Conservation (phyloP, 2,113 vertebrate genomes). For the Hyperoodon ampullatus region DNA sequence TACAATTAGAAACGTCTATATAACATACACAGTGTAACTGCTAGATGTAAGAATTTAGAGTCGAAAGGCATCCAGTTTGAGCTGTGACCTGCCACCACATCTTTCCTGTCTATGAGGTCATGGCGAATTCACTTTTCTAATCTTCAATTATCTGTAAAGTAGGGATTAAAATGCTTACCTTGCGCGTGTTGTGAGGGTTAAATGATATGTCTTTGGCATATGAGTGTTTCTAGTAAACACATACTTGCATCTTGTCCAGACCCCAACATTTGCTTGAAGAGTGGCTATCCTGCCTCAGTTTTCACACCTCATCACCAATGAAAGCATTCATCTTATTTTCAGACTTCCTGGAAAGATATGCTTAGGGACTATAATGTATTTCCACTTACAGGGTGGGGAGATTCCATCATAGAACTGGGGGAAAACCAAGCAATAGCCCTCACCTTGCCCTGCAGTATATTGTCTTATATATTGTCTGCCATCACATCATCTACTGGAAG, state of each 20-base stretch:
- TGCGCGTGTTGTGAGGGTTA: neutral
- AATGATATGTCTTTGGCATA: neutral
- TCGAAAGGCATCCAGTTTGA: neutral
- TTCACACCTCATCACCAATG: neutral
- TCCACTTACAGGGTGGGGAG: neutral
- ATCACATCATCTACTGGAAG: constrained; percentile 65
- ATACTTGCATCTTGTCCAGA: neutral
- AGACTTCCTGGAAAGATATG: neutral
- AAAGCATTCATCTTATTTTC: neutral
- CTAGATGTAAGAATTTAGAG: neutral
- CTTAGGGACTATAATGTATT: neutral
- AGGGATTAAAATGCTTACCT: neutral
- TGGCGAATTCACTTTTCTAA: neutral
- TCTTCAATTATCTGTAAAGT: neutral
- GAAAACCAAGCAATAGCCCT: neutral
- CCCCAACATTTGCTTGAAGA: neutral
- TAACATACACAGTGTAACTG: neutral
- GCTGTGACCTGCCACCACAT: neutral
- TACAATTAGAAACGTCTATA: neutral
- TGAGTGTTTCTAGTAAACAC: neutral
- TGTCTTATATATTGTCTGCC: constrained; percentile 57
- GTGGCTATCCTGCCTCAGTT: neutral
- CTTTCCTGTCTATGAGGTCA: neutral
- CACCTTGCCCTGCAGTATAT: neutral
- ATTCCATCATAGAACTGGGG: neutral